Evolutionary conservation across 2,113 vertebrate species (phyloP).

Genomic region (Elephantulus edwardii): DNA sequence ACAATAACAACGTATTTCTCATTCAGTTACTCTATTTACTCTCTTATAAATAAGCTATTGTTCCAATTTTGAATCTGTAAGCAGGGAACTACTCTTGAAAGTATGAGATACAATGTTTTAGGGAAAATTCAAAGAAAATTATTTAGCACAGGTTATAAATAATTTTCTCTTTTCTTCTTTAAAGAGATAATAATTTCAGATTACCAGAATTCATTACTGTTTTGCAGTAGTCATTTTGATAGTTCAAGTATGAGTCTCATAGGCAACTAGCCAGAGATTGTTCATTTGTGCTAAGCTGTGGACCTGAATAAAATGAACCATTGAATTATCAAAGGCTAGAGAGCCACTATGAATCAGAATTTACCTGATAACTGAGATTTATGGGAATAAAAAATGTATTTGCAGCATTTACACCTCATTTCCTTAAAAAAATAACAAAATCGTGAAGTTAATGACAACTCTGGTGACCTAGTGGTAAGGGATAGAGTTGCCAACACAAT

Average conservation of each 20-base stretch:
- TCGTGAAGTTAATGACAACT: too few relatives aligned
- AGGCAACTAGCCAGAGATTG: conserved; percentile 24
- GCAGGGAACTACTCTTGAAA: not conserved
- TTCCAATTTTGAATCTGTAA: not conserved
- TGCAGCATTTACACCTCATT: too few relatives aligned
- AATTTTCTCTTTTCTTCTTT: not conserved
- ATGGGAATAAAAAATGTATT: too few relatives aligned
- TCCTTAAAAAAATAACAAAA: too few relatives aligned
- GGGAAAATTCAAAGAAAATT: not conserved
- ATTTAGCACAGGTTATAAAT: not conserved
- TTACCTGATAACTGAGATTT: too few relatives aligned
- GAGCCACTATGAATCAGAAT: too few relatives aligned
- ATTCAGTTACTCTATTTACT: not conserved
- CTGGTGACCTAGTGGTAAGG: too few relatives aligned
- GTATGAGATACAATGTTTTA: not conserved
- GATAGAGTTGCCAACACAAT: too few relatives aligned
- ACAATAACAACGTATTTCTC: not conserved
- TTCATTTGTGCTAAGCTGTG: too few relatives aligned
- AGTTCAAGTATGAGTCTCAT: conserved; percentile 23
- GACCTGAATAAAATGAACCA: too few relatives aligned
- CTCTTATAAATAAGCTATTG: not conserved
- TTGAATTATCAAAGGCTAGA: too few relatives aligned
- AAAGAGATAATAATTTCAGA: not conserved
- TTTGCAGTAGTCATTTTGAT: conserved; percentile 16
- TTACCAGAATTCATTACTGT: conserved; percentile 23